Base-by-base conservation (phyloP, 2,888 invertebrate species). In the Leuctra nigra region DNA sequence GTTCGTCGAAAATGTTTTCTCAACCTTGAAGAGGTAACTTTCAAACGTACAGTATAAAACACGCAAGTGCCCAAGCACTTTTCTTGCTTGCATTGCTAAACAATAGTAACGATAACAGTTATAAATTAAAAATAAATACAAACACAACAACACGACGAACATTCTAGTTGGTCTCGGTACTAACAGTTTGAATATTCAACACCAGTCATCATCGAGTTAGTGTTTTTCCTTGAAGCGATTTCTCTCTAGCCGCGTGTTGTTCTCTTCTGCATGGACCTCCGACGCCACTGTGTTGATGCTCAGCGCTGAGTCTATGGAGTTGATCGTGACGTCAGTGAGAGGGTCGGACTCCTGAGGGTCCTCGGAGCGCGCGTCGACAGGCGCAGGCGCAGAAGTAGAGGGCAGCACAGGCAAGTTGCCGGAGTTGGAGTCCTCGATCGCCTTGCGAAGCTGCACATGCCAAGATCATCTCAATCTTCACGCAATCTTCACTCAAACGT, bases 351-450 rank as follows among this genome's bases (percentile, higher is more conserved):
- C 48, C 18, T 41, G 55, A n/a, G 44, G 55, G 33, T 36, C 48
- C 20, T 53, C 56, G 9, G 24, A 47, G 11, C 24, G 22, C 23
- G 33, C 55, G 36, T 38, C 44, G 23, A 48, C 39, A 29, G 53
- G 55, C 6, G 54, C 33, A 11, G 41, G 24, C 1, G 52, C 24
- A 11, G 59, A 47, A 2, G 54, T 23, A 4, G 56, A 39, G 14
- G 57, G 41, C 7, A 44, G 53, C 11, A 54, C 35, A 4, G 80
- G 79, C 48, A 82, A 71, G 61, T 77, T 80, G 22, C 91, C 91
- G 11, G 89, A 84, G 72, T 92, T 92, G 18, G 91, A 89, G 67
- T 92, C 90, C 69, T 92, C 92, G 58, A 92, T 92, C 7, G 91
- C 91, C 72, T 86, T 88, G 58, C 92, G 81, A 36, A 92, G 77